These are phyloP conservation scores for Bombus cullumanus DNA, from an alignment of 1,140 invertebrate species.

Conservation along the genomic window DNA sequence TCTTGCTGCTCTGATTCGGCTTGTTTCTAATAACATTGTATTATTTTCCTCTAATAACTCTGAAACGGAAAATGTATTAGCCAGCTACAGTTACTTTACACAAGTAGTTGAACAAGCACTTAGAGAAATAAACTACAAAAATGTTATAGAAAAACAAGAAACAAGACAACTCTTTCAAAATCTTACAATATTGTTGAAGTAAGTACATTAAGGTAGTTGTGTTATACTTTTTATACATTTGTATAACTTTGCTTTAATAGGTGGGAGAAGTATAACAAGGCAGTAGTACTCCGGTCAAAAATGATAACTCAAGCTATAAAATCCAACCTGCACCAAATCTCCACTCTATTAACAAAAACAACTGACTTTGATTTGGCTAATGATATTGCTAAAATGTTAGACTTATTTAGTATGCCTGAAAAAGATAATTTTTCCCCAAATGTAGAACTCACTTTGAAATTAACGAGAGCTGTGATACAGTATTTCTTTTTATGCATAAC, in stretches of 20 bases:
- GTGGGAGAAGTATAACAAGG: constrained; percentile 82
- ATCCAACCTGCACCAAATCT: constrained; percentile 81
- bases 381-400: constrained; percentile 81
- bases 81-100: constrained; percentile 80
- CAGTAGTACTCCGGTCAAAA: constrained; percentile 78
- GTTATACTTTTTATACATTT: background rate
- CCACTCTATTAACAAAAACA: constrained; percentile 76
- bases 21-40: constrained; percentile 81
- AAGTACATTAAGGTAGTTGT: constrained; percentile 8
- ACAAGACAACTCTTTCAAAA: constrained; percentile 81
- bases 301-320: constrained; percentile 81
- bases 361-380: constrained; percentile 77
- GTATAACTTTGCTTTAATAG: constrained; percentile 63
- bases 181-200: constrained; percentile 81
- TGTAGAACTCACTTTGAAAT: constrained; percentile 84
- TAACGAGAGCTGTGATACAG: constrained; percentile 87
- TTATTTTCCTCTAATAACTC: constrained; percentile 81
- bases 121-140: constrained; percentile 75
- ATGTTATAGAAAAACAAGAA: constrained; percentile 57
- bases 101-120: constrained; percentile 82
- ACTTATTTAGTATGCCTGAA: constrained; percentile 77
- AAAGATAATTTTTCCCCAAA: constrained; percentile 74
- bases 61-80: constrained; percentile 80
- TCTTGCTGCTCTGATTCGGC: constrained; percentile 81
- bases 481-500: constrained; percentile 90